Evolutionary conservation across 2,797 vertebrate species (phyloP).

Genomic region (Leucoraja ocellata): DNA sequence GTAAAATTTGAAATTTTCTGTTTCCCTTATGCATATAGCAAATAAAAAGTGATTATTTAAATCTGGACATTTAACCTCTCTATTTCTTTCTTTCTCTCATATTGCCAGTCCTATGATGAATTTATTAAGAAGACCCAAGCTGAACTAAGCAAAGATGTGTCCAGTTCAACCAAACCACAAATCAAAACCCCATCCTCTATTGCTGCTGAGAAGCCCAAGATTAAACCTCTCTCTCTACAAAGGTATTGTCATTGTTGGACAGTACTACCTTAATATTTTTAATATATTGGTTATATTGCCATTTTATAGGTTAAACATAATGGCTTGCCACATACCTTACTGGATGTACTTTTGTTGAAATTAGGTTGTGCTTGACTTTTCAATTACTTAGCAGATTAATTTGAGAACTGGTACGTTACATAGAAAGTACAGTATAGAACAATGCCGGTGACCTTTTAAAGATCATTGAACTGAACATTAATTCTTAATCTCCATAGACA

Average conservation of each 20-base stretch:
- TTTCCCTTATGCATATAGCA: not conserved
- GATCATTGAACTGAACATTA: too few species aligned
- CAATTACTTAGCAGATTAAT: not conserved
- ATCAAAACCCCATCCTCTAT: slow-evolving; percentile 64
- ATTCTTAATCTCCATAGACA: too few species aligned
- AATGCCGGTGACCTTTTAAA: too few species aligned
- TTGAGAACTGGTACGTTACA: not conserved
- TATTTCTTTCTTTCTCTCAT: slow-evolving; percentile 42
- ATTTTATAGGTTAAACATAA: not conserved
- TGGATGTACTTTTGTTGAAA: not conserved
- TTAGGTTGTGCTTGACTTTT: too few species aligned
- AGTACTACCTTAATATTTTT: not conserved
- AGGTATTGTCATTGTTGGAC: slow-evolving; percentile 57
- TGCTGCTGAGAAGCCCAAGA: slow-evolving; percentile 62
- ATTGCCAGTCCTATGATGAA: slow-evolving; percentile 77
- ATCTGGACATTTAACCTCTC: not conserved
- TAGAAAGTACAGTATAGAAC: not conserved
- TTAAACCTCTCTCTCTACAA: slow-evolving; percentile 61
- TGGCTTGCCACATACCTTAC: not conserved
- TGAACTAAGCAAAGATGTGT: slow-evolving; percentile 72
- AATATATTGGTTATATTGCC: not conserved
- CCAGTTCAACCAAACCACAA: slow-evolving; percentile 64
- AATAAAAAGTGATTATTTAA: not conserved
- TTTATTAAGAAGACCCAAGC: slow-evolving; percentile 94
- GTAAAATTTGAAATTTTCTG: not conserved